phyloP scores from a whole-genome alignment of 2,797 vertebrate species.

The Lithobates pipiens region DNA sequence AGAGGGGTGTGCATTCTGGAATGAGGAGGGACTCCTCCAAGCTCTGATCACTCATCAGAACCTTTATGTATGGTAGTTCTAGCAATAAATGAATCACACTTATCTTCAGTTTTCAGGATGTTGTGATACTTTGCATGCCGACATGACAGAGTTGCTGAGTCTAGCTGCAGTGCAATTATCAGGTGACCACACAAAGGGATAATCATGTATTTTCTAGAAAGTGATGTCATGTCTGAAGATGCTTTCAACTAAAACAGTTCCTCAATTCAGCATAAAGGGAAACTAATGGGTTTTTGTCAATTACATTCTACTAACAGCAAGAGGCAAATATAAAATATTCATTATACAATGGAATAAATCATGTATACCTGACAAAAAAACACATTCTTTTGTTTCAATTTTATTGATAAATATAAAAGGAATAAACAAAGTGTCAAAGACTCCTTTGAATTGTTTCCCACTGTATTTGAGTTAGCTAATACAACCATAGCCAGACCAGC shows the following conservation, averaged over 20 bases:
- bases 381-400: too few species aligned
- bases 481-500: too few species aligned
- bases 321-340: not conserved
- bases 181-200: slow-evolving; percentile 19
- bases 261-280: not conserved
- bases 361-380: not conserved
- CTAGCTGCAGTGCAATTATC: not conserved
- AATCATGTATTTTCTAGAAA: not conserved
- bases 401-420: too few species aligned
- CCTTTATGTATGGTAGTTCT: not conserved
- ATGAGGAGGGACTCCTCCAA: not conserved
- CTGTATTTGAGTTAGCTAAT: too few species aligned
- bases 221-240: not conserved
- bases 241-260: not conserved
- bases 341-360: not conserved
- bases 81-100: not conserved
- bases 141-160: not conserved
- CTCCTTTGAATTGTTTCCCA: too few species aligned
- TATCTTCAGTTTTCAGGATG: not conserved
- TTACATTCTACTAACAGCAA: not conserved
- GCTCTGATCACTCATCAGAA: not conserved
- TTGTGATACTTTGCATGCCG: not conserved
- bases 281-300: not conserved
- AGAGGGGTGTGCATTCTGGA: too few species aligned
- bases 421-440: too few species aligned